Conservation (phyloP, 2,797 vertebrate species). For the Psittacula echo region DNA sequence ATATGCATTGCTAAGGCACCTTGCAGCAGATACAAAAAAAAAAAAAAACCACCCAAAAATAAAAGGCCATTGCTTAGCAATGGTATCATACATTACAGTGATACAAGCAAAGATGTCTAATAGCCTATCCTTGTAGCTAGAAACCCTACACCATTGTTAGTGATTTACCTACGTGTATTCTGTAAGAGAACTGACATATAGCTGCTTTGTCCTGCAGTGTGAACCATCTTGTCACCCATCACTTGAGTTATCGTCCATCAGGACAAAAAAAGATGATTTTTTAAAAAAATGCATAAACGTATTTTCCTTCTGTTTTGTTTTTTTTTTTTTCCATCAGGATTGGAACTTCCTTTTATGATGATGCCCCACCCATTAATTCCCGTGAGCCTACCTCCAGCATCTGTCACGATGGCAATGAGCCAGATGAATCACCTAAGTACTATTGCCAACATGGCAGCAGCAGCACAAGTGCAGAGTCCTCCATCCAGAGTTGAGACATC, state of each 20-base stretch:
- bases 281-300: neutral
- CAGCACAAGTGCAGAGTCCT: slow-evolving; percentile 96
- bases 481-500: slow-evolving; percentile 98
- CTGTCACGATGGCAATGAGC: slow-evolving; percentile 99
- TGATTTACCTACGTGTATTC: neutral
- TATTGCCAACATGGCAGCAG: slow-evolving; percentile 98
- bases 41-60: neutral
- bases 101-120: neutral
- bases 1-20: neutral
- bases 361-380: slow-evolving; percentile 99
- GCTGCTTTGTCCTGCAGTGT: neutral
- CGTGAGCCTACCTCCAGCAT: slow-evolving; percentile 98
- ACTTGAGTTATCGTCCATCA: slow-evolving; percentile 17
- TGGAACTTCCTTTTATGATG: slow-evolving; percentile 99
- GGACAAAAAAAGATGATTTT: neutral
- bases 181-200: neutral
- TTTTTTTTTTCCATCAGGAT: slow-evolving; percentile 76
- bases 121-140: slow-evolving; percentile 30
- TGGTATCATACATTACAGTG: neutral
- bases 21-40: neutral
- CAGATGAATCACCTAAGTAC: slow-evolving; percentile 99
- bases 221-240: slow-evolving; percentile 16
- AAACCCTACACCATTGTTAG: neutral
- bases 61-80: neutral
- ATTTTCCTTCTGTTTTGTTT: neutral